A percentile compares a stretch with the other conserved stretches of the same genome.
phyloP scores from a whole-genome alignment of 2,888 invertebrate species.

The Boloria euphrosyne region DNA sequence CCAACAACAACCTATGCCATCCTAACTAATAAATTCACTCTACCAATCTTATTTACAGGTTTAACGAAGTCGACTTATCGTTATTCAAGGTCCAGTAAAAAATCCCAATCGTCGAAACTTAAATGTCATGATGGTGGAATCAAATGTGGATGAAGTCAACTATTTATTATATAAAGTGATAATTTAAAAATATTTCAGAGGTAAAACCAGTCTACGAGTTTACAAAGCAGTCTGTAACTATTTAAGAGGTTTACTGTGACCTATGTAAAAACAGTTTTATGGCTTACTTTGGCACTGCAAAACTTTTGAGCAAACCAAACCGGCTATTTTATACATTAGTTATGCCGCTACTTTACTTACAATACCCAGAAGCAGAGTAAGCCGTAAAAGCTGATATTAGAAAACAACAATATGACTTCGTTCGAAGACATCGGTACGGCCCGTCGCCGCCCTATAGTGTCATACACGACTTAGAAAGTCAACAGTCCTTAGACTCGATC shows the following conservation, averaged over 20 bases:
- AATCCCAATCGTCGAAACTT: constrained; percentile 37
- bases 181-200: constrained; percentile 71
- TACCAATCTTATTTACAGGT: constrained; percentile 58
- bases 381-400: constrained; percentile 71
- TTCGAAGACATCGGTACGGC: constrained; percentile 26
- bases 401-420: constrained; percentile 33
- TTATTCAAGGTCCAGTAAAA: constrained; percentile 35
- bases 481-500: constrained; percentile 59
- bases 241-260: constrained; percentile 74
- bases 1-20: constrained; percentile 54
- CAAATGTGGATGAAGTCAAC: constrained; percentile 63
- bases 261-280: constrained; percentile 73
- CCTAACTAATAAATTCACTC: constrained; percentile 51
- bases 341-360: constrained; percentile 53
- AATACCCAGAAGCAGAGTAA: constrained; percentile 75
- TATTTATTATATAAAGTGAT: constrained; percentile 54
- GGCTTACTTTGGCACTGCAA: constrained; percentile 80
- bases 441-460: neutral
- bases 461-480: constrained; percentile 48
- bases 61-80: constrained; percentile 45
- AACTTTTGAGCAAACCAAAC: constrained; percentile 74
- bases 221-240: constrained; percentile 77
- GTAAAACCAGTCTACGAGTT: constrained; percentile 79
- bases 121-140: constrained; percentile 52
- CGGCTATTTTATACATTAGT: constrained; percentile 43